Conservation (phyloP, 2,797 vertebrate genomes). For the Mionectes olivaceus region DNA sequence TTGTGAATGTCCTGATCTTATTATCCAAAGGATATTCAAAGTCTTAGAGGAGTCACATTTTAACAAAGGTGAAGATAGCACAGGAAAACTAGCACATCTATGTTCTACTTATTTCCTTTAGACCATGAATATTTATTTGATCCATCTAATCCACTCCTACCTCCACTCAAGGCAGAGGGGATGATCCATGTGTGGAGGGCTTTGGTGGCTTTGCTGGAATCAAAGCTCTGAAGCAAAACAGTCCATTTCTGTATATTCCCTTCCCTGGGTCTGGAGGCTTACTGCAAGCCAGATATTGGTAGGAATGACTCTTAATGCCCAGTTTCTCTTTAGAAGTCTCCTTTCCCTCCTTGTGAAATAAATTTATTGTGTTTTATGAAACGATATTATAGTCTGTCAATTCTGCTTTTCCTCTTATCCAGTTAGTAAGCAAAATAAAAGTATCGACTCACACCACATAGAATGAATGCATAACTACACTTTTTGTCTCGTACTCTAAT, state of each 20-base stretch:
- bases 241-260: not conserved
- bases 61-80: not conserved
- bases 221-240: not conserved
- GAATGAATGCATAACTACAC: not conserved
- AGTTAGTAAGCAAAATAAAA: not conserved
- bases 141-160: not conserved
- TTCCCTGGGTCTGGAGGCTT: not conserved
- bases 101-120: not conserved
- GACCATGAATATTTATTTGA: not conserved
- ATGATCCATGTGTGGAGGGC: not conserved
- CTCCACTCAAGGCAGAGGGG: not conserved
- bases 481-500: not conserved
- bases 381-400: not conserved
- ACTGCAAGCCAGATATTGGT: not conserved
- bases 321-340: not conserved
- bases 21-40: not conserved
- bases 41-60: not conserved
- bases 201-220: not conserved
- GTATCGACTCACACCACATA: not conserved
- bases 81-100: not conserved
- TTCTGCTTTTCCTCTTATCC: not conserved
- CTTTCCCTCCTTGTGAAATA: not conserved
- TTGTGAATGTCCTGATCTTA: not conserved
- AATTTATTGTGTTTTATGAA: not conserved
- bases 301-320: not conserved